A percentile compares a stretch with the other conserved stretches of the same genome.
phyloP scores from a whole-genome alignment of 2,797 vertebrate genomes.

The Adelosebastes latens region DNA sequence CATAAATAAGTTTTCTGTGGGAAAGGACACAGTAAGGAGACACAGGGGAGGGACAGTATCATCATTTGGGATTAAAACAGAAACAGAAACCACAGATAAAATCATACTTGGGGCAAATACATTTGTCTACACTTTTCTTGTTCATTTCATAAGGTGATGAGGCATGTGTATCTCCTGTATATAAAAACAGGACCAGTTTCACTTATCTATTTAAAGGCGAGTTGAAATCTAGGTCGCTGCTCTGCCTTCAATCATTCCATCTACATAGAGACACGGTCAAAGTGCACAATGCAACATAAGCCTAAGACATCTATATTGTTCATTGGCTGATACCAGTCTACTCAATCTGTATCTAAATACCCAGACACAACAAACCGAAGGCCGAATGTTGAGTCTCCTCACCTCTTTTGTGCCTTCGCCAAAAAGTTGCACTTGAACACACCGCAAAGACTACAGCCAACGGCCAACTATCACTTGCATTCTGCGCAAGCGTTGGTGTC shows the following conservation, averaged over 20 bases:
- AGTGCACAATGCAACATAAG: not conserved
- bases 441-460: too few relatives aligned
- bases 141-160: not conserved
- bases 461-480: too few relatives aligned
- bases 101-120: not conserved
- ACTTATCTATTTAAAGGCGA: not conserved
- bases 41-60: constrained; percentile 18
- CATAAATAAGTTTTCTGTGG: constrained; percentile 23
- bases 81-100: not conserved
- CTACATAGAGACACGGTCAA: not conserved
- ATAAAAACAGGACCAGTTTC: not conserved
- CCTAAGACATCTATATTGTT: too few relatives aligned
- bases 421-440: too few relatives aligned
- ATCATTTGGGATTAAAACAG: constrained; percentile 11
- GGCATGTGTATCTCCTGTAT: not conserved
- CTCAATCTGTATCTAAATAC: too few relatives aligned
- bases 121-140: constrained; percentile 1
- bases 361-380: too few relatives aligned
- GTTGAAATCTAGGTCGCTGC: not conserved
- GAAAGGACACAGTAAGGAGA: constrained; percentile 38
- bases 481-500: not conserved
- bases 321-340: too few relatives aligned
- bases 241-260: not conserved
- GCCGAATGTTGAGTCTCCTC: too few relatives aligned
- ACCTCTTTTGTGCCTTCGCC: too few relatives aligned